A percentile compares a stretch with the other conserved stretches of the same genome.
phyloP scores from a whole-genome alignment of 2,113 vertebrate genomes.

The Ivindomyrus marchei region DNA sequence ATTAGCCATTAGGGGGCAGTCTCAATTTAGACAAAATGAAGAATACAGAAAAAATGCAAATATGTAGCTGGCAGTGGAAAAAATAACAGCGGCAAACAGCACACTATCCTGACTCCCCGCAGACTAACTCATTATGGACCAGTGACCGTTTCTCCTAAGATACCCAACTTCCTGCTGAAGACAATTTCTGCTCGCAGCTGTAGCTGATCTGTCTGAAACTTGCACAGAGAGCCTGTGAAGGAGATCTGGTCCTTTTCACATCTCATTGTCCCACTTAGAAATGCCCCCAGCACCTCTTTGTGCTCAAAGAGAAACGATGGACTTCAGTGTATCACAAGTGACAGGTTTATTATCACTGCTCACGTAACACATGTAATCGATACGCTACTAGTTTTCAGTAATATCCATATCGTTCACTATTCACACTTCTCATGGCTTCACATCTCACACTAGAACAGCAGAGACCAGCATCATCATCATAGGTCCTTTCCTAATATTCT shows the following conservation, averaged over 20 bases:
- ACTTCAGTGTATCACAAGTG: neutral
- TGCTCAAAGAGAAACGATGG: neutral
- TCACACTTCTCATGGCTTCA: neutral
- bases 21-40: neutral
- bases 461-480: neutral
- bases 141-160: neutral
- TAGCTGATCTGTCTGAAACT: neutral
- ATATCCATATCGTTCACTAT: neutral
- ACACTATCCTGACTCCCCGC: neutral
- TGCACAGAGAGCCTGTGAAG: neutral
- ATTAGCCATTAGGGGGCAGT: constrained; percentile 2
- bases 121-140: neutral
- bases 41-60: constrained; percentile 3
- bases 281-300: neutral
- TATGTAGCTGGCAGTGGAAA: neutral
- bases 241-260: neutral
- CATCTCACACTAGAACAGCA: neutral
- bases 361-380: neutral
- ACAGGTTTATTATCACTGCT: neutral
- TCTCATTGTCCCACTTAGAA: neutral
- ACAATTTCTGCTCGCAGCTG: neutral
- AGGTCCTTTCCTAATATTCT: neutral
- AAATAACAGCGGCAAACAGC: neutral
- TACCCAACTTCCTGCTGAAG: neutral
- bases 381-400: neutral